A percentile compares a stretch with the other conserved stretches of the same genome.
Evolutionary conservation across 2,888 invertebrate species (phyloP).

Genomic region (Drosophila maculinotata): DNA sequence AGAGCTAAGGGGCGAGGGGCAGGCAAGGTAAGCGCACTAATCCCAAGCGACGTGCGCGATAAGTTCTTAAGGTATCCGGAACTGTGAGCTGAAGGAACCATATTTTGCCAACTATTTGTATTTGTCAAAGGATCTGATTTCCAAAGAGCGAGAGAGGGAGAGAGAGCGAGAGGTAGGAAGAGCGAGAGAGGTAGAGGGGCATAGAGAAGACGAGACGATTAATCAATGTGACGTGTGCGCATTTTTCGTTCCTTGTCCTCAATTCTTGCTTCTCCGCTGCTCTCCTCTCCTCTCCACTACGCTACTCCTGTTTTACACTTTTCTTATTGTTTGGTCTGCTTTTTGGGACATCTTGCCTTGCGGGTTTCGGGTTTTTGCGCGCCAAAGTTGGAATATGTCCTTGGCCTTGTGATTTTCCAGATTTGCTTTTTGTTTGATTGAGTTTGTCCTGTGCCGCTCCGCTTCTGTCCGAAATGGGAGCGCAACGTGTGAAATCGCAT

Average conservation of each 20-base stretch:
- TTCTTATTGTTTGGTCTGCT: conserved; percentile 16
- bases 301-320: conserved; percentile 2
- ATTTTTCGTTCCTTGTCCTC: conserved; percentile 47
- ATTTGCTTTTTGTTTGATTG: conserved; percentile 1
- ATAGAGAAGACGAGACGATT: conserved; percentile 65
- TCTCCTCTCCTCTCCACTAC: neutral
- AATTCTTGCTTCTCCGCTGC: conserved; percentile 9
- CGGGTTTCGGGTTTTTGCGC: conserved; percentile 53
- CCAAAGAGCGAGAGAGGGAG: neutral
- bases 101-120: conserved; percentile 68
- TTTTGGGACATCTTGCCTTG: conserved; percentile 62
- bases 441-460: conserved; percentile 20
- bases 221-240: conserved; percentile 78
- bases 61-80: conserved; percentile 32
- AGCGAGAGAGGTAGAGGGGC: conserved; percentile 11
- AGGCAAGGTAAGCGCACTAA: conserved; percentile 39
- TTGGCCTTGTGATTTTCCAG: conserved; percentile 1
- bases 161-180: neutral
- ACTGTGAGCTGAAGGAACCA: conserved; percentile 9
- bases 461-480: conserved; percentile 31
- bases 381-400: conserved; percentile 47
- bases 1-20: neutral
- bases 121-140: conserved; percentile 74
- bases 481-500: conserved; percentile 27
- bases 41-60: conserved; percentile 65